Percentiles rank a stretch among this genome's conserved stretches.
These are phyloP conservation scores for Aspidiotus rigidus DNA, from an alignment of 2,888 invertebrate species.

Conservation along the genomic window DNA sequence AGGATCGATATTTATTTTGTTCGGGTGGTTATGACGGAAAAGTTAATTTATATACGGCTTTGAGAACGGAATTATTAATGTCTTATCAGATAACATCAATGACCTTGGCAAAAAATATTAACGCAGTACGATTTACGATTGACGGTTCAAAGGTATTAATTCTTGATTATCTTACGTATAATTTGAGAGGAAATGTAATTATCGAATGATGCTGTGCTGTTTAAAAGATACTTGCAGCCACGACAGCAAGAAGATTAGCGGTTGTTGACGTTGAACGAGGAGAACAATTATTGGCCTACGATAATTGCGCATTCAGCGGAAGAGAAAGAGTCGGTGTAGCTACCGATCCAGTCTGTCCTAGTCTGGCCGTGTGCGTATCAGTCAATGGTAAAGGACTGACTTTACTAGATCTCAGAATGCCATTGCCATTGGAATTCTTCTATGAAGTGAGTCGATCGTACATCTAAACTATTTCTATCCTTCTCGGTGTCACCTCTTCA, in stretches of 20 bases:
- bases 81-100: slow-evolving; percentile 45
- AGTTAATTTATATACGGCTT: slow-evolving; percentile 46
- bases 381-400: slow-evolving; percentile 47
- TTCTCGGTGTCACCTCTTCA: no score
- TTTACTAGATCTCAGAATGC: slow-evolving; percentile 47
- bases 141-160: slow-evolving; percentile 44
- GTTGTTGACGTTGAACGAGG: slow-evolving; percentile 47
- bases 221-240: slow-evolving; percentile 45
- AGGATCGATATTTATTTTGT: slow-evolving; percentile 47
- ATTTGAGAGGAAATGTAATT: neutral
- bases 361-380: slow-evolving; percentile 46
- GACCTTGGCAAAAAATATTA: slow-evolving; percentile 44
- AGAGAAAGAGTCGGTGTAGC: slow-evolving; percentile 46
- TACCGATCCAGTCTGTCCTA: slow-evolving; percentile 45
- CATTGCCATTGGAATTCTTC: slow-evolving; percentile 46
- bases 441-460: slow-evolving; percentile 44
- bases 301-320: slow-evolving; percentile 46
- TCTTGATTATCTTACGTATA: neutral
- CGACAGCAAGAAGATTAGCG: slow-evolving; percentile 45
- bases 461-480: neutral
- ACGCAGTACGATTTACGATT: slow-evolving; percentile 45
- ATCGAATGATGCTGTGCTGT: slow-evolving; percentile 14
- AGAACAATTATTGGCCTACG: slow-evolving; percentile 45
- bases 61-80: slow-evolving; percentile 44
- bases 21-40: slow-evolving; percentile 48